Conservation (phyloP, 2,888 invertebrate genomes). For the Odiellus spinosus region DNA sequence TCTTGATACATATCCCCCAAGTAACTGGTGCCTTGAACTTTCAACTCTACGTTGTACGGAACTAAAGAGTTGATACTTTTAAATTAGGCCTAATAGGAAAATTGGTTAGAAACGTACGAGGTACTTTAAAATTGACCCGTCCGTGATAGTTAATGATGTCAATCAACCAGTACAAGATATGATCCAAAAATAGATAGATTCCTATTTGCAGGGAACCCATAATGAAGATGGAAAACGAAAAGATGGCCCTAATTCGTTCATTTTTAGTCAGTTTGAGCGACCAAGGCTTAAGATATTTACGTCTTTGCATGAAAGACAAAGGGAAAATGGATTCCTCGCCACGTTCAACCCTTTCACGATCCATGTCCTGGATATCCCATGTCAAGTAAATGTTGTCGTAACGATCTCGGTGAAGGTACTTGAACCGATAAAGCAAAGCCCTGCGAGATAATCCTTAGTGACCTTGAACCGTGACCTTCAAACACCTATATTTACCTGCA, state of each 20-base stretch:
- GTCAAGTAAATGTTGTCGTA: slow-evolving; percentile 31
- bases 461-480: no score
- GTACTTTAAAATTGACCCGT: slow-evolving; percentile 24
- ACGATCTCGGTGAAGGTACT: slow-evolving; percentile 25
- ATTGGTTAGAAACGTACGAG: slow-evolving; percentile 24
- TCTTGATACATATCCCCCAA: slow-evolving; percentile 44
- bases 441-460: slow-evolving; percentile 14
- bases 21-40: slow-evolving; percentile 48
- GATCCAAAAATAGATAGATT: slow-evolving; percentile 58
- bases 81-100: no score
- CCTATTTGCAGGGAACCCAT: slow-evolving; percentile 48
- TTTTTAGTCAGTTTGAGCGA: slow-evolving; percentile 46
- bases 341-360: slow-evolving; percentile 24
- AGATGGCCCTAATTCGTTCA: slow-evolving; percentile 39
- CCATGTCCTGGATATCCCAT: slow-evolving; percentile 25
- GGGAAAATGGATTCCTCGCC: slow-evolving; percentile 30
- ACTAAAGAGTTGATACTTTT: slow-evolving; percentile 15
- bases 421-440: slow-evolving; percentile 23
- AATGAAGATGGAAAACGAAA: slow-evolving; percentile 41
- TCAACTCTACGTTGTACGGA: slow-evolving; percentile 33
- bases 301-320: slow-evolving; percentile 26
- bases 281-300: slow-evolving; percentile 32
- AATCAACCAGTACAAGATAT: slow-evolving; percentile 61
- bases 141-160: slow-evolving; percentile 35
- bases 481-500: no score